Evolutionary conservation across 1,140 invertebrate species (phyloP).

Genomic region (Drosophila teissieri): DNA sequence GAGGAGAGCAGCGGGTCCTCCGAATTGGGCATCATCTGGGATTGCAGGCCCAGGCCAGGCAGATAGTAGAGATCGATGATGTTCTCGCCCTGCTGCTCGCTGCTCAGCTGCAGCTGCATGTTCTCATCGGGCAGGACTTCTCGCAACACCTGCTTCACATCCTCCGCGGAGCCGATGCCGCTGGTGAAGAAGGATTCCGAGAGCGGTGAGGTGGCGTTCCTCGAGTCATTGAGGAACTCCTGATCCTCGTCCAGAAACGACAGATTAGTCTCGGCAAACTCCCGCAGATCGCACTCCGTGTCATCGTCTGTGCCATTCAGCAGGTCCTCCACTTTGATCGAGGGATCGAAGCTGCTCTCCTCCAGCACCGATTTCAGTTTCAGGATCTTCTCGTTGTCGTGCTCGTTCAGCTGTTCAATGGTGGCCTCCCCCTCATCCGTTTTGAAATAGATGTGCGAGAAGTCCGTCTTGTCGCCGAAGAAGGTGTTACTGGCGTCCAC

Average conservation of each 20-base stretch:
- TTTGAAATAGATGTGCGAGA: conserved; percentile 75
- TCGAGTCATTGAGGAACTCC: conserved; percentile 86
- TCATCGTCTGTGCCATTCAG: conserved; percentile 70
- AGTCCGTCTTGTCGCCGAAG: conserved; percentile 78
- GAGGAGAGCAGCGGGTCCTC: conserved; percentile 93
- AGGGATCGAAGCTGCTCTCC: conserved; percentile 74
- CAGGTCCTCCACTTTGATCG: conserved; percentile 79
- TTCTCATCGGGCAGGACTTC: conserved; percentile 92
- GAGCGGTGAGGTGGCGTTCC: conserved; percentile 89
- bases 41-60: conserved; percentile 86
- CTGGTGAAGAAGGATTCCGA: conserved; percentile 93
- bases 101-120: conserved; percentile 68
- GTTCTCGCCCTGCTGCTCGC: conserved; percentile 73
- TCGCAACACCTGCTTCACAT: conserved; percentile 92
- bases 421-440: conserved; percentile 55
- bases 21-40: conserved; percentile 93
- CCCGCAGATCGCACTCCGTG: conserved; percentile 74
- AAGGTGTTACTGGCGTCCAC: conserved; percentile 75
- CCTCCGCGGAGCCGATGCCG: conserved; percentile 93
- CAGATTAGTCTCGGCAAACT: conserved; percentile 82
- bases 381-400: conserved; percentile 85
- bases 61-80: conserved; percentile 84
- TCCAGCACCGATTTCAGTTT: conserved; percentile 85
- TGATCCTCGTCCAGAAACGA: conserved; percentile 84
- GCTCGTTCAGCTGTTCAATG: conserved; percentile 66